These are phyloP conservation scores for Doryteuthis pealeii DNA, from an alignment of 1,140 invertebrate species.

Conservation along the genomic window DNA sequence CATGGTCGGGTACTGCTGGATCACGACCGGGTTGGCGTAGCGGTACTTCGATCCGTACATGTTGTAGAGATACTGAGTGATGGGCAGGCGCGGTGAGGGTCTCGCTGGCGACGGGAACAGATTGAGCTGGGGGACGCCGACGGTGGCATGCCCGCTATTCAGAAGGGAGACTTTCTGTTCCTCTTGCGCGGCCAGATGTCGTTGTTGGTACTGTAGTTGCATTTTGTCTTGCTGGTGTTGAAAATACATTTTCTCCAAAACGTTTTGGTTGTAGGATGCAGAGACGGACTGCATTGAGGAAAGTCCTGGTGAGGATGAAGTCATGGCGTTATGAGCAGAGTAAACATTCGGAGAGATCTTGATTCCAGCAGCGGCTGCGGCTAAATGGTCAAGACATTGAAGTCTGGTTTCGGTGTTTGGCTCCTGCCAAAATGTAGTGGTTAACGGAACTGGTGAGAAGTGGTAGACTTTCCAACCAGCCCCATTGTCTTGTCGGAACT, in stretches of 20 bases:
- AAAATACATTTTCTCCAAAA: neutral
- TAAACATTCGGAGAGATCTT: neutral
- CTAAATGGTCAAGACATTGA: neutral
- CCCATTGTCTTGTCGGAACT: no score
- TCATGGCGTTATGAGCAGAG: neutral
- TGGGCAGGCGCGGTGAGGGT: neutral
- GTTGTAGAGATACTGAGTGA: neutral
- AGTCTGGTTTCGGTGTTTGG: neutral
- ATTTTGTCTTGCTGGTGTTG: no score
- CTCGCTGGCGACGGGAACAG: neutral
- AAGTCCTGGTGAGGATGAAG: neutral
- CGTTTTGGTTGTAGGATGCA: neutral
- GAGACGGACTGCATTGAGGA: neutral
- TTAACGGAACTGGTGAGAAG: neutral
- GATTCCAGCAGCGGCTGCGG: neutral
- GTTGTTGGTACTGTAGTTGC: no score
- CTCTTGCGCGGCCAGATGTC: no score
- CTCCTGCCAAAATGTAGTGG: neutral
- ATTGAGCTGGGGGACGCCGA: neutral
- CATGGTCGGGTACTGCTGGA: neutral
- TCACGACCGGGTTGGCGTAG: neutral
- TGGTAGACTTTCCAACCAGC: no score
- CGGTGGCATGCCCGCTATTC: neutral
- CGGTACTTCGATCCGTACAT: conserved; percentile 4
- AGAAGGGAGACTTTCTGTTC: neutral